Percentiles rank a stretch among this genome's conserved stretches.
These are phyloP conservation scores for Caenorhabditis sp. DNA, from an alignment of 2,888 invertebrate genomes.

Conservation along the genomic window DNA sequence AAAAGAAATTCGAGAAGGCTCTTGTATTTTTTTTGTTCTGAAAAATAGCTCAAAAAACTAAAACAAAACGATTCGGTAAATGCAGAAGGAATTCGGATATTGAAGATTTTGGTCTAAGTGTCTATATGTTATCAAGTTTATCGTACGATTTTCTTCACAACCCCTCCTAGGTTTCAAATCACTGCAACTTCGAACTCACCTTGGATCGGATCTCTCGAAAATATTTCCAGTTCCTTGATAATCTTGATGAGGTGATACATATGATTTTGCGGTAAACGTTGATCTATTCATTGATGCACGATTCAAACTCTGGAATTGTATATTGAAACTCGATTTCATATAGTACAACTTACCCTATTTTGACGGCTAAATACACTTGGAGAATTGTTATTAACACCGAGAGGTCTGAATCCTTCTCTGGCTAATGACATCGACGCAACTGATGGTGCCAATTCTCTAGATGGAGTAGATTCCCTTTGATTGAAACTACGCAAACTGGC, in stretches of 20 bases:
- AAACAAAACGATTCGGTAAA: too few relatives aligned
- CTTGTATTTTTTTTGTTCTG: too few relatives aligned
- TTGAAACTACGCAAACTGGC: neutral
- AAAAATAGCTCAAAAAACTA: too few relatives aligned
- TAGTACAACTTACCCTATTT: neutral
- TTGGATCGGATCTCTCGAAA: neutral
- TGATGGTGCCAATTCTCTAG: conserved; percentile 27
- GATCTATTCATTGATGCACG: neutral
- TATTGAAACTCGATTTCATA: neutral
- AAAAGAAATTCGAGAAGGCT: too few relatives aligned
- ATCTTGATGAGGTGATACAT: neutral
- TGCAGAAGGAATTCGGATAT: too few relatives aligned
- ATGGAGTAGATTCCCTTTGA: conserved; percentile 9
- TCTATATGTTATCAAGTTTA: too few relatives aligned
- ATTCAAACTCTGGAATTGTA: neutral
- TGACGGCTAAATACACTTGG: conserved; percentile 33
- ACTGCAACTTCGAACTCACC: neutral
- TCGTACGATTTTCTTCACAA: too few relatives aligned
- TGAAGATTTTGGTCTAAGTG: too few relatives aligned
- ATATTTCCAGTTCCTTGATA: neutral
- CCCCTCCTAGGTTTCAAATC: neutral
- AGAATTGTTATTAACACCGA: neutral
- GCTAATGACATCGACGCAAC: conserved; percentile 20
- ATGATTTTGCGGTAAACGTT: neutral
- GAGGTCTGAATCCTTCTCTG: neutral